These are phyloP conservation scores for Setophaga petechia DNA, from an alignment of 2,113 vertebrate genomes.

Conservation along the genomic window DNA sequence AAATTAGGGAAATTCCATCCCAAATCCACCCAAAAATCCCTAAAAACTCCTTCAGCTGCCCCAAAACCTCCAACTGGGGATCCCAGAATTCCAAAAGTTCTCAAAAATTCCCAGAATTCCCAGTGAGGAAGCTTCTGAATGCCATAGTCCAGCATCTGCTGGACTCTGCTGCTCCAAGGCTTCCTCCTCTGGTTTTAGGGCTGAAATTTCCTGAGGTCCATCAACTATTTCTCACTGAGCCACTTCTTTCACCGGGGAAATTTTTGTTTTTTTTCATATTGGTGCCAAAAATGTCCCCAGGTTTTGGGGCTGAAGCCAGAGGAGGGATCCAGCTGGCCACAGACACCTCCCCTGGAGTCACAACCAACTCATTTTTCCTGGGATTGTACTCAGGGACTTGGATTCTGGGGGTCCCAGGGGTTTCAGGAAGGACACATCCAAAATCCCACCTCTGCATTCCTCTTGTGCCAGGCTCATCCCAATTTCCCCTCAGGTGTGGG, in stretches of 20 bases:
- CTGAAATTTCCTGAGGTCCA: background rate
- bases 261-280: background rate
- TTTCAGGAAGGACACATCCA: background rate
- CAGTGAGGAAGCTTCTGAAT: background rate
- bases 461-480: background rate
- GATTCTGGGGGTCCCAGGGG: background rate
- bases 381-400: background rate
- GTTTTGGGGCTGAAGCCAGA: background rate
- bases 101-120: background rate
- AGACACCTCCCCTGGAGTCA: background rate
- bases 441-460: background rate
- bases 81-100: background rate
- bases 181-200: background rate
- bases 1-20: no score
- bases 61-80: no score
- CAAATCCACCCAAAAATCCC: no score
- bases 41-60: no score
- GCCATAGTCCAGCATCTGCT: background rate
- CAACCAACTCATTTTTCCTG: background rate
- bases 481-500: background rate
- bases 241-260: background rate
- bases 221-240: no score
- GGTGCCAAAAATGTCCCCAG: background rate
- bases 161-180: background rate
- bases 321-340: background rate